Conservation (phyloP, 30 jellyfish, hydroid and myxozoan species). For the Pseudorhiza aurosa region DNA sequence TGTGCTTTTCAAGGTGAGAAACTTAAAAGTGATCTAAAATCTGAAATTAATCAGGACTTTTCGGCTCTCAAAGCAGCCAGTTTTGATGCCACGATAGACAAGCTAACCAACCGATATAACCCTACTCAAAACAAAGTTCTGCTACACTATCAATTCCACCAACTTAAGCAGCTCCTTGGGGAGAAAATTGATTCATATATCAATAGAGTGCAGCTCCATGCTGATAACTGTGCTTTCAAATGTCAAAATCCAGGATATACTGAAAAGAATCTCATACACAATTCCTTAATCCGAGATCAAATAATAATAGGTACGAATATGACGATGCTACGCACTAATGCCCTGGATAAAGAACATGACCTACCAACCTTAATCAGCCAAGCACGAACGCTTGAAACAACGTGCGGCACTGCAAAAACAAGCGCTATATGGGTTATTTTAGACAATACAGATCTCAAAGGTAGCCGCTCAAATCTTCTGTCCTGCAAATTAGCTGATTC, state of each 20-base stretch:
- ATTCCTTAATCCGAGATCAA: slow-evolving; percentile 6
- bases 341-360: slow-evolving; percentile 29
- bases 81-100: slow-evolving; percentile 40
- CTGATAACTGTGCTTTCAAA: slow-evolving; percentile 28
- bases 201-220: slow-evolving; percentile 34
- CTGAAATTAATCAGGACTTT: slow-evolving; percentile 12
- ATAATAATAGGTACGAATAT: slow-evolving; percentile 18
- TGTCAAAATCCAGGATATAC: not conserved
- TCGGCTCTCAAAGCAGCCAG: slow-evolving; percentile 19
- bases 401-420: too few relatives aligned
- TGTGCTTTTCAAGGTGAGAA: slow-evolving; percentile 39
- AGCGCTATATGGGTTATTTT: too few relatives aligned
- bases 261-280: slow-evolving; percentile 8
- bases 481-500: too few relatives aligned
- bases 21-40: not conserved
- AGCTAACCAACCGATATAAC: slow-evolving; percentile 2
- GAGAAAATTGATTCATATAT: slow-evolving; percentile 28
- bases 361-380: not conserved
- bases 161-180: slow-evolving; percentile 29
- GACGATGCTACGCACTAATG: not conserved
- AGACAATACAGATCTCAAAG: too few relatives aligned
- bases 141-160: slow-evolving; percentile 42
- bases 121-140: slow-evolving; percentile 48
- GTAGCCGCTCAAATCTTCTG: too few relatives aligned
- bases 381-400: slow-evolving; percentile 18